Evolutionary conservation across 2,113 vertebrate genomes (phyloP).

Genomic region (Corythaeola cristata): DNA sequence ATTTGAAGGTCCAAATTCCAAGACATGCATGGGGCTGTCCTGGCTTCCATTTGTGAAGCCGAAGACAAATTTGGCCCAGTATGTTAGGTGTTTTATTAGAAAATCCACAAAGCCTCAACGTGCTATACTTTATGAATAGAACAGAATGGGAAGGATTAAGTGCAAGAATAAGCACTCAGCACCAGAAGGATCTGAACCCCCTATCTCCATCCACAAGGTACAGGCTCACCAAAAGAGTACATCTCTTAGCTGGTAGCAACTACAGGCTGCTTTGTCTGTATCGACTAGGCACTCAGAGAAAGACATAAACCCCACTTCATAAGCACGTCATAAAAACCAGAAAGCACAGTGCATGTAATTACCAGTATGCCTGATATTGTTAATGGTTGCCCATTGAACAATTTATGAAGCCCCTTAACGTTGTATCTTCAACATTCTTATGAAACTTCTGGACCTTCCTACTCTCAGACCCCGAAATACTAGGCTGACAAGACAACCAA

Average conservation of each 20-base stretch:
- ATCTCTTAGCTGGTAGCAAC: neutral
- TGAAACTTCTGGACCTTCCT: neutral
- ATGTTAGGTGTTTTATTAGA: neutral
- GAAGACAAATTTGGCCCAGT: constrained; percentile 34
- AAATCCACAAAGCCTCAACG: neutral
- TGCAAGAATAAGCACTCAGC: neutral
- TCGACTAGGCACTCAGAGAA: neutral
- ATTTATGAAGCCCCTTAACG: neutral
- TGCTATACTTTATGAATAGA: neutral
- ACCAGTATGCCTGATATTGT: neutral
- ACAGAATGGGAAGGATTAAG: neutral
- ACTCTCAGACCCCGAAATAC: neutral
- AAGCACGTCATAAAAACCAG: neutral
- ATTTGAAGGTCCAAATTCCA: constrained; percentile 46
- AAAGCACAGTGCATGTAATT: neutral
- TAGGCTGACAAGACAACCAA: neutral
- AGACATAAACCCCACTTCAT: neutral
- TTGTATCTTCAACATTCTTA: neutral
- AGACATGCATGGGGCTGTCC: constrained; percentile 1
- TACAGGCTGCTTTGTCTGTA: neutral
- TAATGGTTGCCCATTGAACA: neutral
- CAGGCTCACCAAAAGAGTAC: neutral
- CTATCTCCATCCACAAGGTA: neutral
- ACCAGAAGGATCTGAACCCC: constrained; percentile 5
- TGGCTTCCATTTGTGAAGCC: constrained; percentile 14